Evolutionary conservation across 1,140 invertebrate species (phyloP), one percentile per base, ranked within the genome.

Genomic region (Caerostris extrusa): DNA sequence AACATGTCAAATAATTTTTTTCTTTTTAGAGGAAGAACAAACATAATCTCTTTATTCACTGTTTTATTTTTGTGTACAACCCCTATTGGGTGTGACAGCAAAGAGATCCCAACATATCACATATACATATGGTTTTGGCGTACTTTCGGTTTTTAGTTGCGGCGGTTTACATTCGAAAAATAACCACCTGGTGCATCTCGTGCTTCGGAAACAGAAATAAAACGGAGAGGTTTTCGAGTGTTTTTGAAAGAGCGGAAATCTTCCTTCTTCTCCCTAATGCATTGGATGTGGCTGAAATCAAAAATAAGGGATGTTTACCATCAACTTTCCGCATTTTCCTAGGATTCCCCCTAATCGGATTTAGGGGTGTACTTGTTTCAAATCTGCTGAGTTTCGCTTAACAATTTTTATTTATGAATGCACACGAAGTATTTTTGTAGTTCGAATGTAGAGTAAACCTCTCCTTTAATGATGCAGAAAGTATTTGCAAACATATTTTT

Each of bases 121-220:
- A 50, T 34, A 34, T 71, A 4, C 69, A 71, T 71, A 71, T 71
- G n/a, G 69, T n/a, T 34, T 57, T 83, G 53, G 17, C 53, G 7
- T 71, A 50, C 56, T 53, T 55, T 56, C 34, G 7, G 81, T 50
- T 83, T 56, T 83, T 57, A 83, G 81, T 56, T 83, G 71, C 71
- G 17, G 53, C 53, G 53, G 81, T n/a, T 14, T 83, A 57, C n/a
- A 57, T 83, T 83, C 53, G 81, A 83, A 56, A 83, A 83, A 83
- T 56, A 83, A 83, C 81, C 81, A 83, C 81, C 81, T 83, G 81
- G 53, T 83, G 56, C 81, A n/a, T 57, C 56, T 19, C 55, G 55
- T 83, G 81, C 55, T 55, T 5, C 17, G 81, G n/a, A 83, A 12
- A 56, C 55, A 57, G 7, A 83, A 83, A 83, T 19, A 57, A 56